Evolutionary conservation across 2,113 vertebrate genomes (phyloP).

Genomic region (Rhombomys opimus): DNA sequence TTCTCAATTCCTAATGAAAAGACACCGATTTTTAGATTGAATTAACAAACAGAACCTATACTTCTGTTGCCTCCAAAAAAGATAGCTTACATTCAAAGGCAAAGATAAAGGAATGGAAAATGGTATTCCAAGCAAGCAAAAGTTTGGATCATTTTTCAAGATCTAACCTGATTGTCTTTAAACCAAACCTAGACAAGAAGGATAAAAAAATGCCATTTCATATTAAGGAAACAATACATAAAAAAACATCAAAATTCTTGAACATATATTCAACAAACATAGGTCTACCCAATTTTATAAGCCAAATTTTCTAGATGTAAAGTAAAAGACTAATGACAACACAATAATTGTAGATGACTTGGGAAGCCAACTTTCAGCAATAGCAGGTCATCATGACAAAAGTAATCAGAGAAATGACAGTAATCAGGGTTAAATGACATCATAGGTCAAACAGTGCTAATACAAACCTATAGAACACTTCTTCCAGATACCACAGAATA

Average conservation of each 20-base stretch:
- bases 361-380: neutral
- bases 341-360: neutral
- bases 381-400: neutral
- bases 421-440: neutral
- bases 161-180: neutral
- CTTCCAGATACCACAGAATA: neutral
- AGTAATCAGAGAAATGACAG: neutral
- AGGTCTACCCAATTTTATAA: neutral
- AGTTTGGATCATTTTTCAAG: neutral
- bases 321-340: neutral
- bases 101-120: neutral
- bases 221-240: neutral
- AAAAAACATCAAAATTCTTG: too few relatives aligned
- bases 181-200: neutral
- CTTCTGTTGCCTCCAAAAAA: neutral
- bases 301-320: neutral
- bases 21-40: neutral
- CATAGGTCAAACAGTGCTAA: neutral
- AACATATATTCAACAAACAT: neutral
- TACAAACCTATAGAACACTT: neutral
- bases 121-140: neutral
- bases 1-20: neutral
- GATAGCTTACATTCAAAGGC: neutral
- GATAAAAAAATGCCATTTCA: neutral
- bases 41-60: neutral